A percentile compares a stretch with the other conserved stretches of the same genome.
These are phyloP conservation scores for Apantesis nais DNA, from an alignment of 2,888 invertebrate species.

Conservation along the genomic window DNA sequence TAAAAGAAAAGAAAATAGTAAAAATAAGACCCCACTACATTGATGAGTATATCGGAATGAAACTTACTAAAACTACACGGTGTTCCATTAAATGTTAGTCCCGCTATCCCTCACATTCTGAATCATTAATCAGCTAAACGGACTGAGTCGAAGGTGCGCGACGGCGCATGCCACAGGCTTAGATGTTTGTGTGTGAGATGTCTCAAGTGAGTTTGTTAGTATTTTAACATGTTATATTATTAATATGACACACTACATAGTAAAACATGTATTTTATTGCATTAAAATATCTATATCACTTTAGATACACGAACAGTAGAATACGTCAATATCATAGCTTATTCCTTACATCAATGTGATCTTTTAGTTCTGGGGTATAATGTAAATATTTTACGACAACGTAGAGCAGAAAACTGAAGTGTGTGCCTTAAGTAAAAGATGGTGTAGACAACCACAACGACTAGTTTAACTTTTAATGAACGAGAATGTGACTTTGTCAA, in stretches of 20 bases:
- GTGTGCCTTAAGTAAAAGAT: slow-evolving; percentile 64
- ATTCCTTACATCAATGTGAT: slow-evolving; percentile 46
- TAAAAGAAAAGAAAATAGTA: no score
- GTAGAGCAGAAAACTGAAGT: slow-evolving; percentile 62
- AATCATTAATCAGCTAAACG: no score
- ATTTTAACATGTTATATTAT: slow-evolving; percentile 7
- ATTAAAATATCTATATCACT: slow-evolving; percentile 38
- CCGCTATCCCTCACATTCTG: no score
- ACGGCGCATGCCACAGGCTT: no score
- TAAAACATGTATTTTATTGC: slow-evolving; percentile 46
- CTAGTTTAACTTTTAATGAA: not conserved
- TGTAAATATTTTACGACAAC: slow-evolving; percentile 61
- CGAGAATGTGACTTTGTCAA: not conserved
- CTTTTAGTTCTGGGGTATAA: slow-evolving; percentile 65
- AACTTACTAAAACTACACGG: no score
- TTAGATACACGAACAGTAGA: slow-evolving; percentile 47
- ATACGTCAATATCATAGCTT: slow-evolving; percentile 53
- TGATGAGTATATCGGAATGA: no score
- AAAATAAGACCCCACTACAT: no score
- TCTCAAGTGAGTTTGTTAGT: slow-evolving; percentile 12
- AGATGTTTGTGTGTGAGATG: no score
- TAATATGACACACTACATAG: slow-evolving; percentile 21
- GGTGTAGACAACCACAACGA: slow-evolving; percentile 50
- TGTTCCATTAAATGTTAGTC: no score
- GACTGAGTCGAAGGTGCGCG: no score